Evolutionary conservation across 1,140 invertebrate species (phyloP).

Genomic region (Sinonovacula constricta): DNA sequence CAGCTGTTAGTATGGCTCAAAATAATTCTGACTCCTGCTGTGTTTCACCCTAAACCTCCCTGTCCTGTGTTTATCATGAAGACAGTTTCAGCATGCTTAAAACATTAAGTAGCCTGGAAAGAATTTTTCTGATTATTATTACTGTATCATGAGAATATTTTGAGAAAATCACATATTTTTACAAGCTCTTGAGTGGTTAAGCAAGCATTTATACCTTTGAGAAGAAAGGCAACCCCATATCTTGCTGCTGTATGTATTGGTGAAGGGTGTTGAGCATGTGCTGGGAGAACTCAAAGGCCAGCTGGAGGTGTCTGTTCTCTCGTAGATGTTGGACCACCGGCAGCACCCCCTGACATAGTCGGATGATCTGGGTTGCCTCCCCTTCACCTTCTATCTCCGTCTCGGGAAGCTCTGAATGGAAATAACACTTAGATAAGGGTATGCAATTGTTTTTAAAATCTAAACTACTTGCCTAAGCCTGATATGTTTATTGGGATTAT

Average conservation of each 20-base stretch:
- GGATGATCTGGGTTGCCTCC: neutral
- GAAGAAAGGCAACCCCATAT: conserved; percentile 49
- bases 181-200: too few species aligned
- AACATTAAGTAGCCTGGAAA: too few species aligned
- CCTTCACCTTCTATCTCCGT: neutral
- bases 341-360: conserved; percentile 27
- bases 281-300: conserved; percentile 54
- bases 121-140: too few species aligned
- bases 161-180: too few species aligned
- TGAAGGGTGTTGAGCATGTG: conserved; percentile 53
- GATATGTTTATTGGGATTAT: neutral
- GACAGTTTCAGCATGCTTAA: too few species aligned
- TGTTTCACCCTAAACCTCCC: too few species aligned
- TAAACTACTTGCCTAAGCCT: neutral
- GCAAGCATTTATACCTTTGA: too few species aligned
- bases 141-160: too few species aligned
- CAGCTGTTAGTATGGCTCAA: too few species aligned
- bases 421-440: neutral
- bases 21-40: too few species aligned
- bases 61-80: too few species aligned
- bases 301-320: conserved; percentile 63
- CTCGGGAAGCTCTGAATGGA: too few species aligned
- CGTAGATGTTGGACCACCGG: conserved; percentile 61
- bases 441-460: neutral
- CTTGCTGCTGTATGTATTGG: conserved; percentile 50